These are phyloP conservation scores for Palythoa caribaeorum DNA, from an alignment of 92 coral and sea anemone genomes.

Conservation along the genomic window DNA sequence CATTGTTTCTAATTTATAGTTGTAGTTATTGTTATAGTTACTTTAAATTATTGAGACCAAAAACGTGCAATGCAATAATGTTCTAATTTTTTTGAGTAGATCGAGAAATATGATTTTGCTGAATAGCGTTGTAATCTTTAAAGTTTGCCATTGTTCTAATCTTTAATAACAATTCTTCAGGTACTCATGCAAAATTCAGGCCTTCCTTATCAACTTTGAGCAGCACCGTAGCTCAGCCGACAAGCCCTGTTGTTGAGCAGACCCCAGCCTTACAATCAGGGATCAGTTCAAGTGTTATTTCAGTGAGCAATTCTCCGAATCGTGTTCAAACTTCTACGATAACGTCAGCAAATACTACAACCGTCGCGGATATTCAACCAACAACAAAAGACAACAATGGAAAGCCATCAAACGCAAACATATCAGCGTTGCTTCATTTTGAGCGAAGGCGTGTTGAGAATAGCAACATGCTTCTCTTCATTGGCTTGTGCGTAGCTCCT, in stretches of 20 bases:
- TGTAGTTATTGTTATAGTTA: no score
- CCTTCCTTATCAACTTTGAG: slow-evolving; percentile 1
- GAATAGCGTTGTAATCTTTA: no score
- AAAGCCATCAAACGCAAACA: no score
- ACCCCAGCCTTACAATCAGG: background rate
- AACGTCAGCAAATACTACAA: background rate
- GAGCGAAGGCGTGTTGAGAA: background rate
- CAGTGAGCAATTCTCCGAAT: background rate
- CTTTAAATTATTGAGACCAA: no score
- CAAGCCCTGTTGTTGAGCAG: background rate
- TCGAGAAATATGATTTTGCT: no score
- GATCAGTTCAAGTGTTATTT: background rate
- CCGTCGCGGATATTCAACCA: background rate
- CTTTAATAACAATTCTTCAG: background rate
- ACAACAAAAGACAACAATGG: background rate
- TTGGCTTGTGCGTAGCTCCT: slow-evolving; percentile 29
- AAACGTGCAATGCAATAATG: no score
- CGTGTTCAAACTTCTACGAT: background rate
- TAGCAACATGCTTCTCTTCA: background rate
- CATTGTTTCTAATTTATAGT: no score
- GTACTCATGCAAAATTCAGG: background rate
- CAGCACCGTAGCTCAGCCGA: background rate
- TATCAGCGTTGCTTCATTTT: background rate
- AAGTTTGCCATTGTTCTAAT: no score
- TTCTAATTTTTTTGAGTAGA: no score